Conservation (phyloP, 2,888 invertebrate genomes). For the Leucania comma region DNA sequence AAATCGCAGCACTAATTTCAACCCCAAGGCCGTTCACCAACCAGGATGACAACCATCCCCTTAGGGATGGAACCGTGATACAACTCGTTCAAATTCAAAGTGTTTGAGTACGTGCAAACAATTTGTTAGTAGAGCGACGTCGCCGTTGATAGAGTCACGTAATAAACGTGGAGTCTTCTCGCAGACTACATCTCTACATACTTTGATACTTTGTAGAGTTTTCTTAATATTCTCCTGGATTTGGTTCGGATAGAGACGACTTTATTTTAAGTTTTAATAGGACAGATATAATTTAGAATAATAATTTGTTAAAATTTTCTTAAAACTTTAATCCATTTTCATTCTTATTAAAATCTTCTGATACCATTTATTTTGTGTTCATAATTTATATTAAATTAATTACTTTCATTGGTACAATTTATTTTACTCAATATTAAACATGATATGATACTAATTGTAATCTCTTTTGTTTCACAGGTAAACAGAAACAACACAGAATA, state of each 20-base stretch:
- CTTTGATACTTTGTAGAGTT: conserved; percentile 28
- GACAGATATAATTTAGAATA: background rate
- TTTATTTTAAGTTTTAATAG: conserved; percentile 10
- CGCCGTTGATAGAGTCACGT: conserved; percentile 57
- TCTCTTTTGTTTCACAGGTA: conserved; percentile 49
- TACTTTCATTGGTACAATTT: too few species aligned
- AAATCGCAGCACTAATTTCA: background rate
- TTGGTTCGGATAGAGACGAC: background rate
- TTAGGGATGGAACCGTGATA: conserved; percentile 18
- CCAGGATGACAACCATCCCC: conserved; percentile 11
- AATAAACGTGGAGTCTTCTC: conserved; percentile 45
- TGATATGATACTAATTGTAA: background rate
- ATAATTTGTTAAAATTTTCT: background rate
- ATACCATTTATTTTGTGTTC: background rate
- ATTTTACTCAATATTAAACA: too few species aligned
- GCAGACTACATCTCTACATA: conserved; percentile 16
- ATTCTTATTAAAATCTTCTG: background rate
- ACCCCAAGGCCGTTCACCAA: background rate
- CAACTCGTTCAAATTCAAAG: conserved; percentile 41
- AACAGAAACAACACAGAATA: background rate
- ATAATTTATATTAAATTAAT: background rate
- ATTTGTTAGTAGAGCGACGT: conserved; percentile 48
- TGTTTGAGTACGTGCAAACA: conserved; percentile 58
- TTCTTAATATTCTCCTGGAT: conserved; percentile 12
- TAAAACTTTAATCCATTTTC: background rate